These are phyloP conservation scores for Lysandra coridon DNA, from an alignment of 2,888 invertebrate species.

Conservation along the genomic window DNA sequence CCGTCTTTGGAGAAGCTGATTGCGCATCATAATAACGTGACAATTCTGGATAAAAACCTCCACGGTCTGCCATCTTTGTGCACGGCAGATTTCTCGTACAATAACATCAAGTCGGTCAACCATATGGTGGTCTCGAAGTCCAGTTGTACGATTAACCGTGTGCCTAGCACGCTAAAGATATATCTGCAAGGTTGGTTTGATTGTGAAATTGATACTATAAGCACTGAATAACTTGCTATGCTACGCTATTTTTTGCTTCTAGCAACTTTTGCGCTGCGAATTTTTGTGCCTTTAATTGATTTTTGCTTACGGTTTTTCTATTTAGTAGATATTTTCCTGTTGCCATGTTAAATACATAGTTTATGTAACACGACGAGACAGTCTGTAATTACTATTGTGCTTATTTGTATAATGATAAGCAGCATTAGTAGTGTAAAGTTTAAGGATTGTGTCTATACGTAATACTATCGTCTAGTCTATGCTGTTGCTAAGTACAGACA, in stretches of 20 bases:
- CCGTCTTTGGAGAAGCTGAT: slow-evolving; percentile 88
- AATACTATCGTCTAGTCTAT: slow-evolving; percentile 13
- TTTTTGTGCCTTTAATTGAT: background rate
- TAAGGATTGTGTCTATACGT: slow-evolving; percentile 15
- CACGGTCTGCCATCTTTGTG: slow-evolving; percentile 91
- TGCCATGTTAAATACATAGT: background rate
- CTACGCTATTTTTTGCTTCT: background rate
- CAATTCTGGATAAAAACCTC: slow-evolving; percentile 88
- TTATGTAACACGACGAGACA: background rate
- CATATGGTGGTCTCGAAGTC: slow-evolving; percentile 89
- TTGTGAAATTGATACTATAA: background rate
- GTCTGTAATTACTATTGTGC: background rate
- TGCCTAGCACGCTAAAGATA: slow-evolving; percentile 88
- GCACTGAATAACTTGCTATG: background rate
- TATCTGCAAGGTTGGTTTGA: slow-evolving; percentile 86
- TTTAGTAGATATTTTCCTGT: background rate
- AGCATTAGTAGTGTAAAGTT: background rate
- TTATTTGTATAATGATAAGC: slow-evolving; percentile 4
- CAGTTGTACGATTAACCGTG: slow-evolving; percentile 88
- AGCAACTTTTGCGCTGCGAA: background rate
- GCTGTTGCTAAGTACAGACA: background rate
- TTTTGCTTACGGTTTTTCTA: background rate
- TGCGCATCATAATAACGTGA: slow-evolving; percentile 88
- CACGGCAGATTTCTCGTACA: slow-evolving; percentile 88
- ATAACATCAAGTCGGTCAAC: slow-evolving; percentile 86